These are phyloP conservation scores for Oenanthe oenanthe DNA, from an alignment of 2,113 vertebrate genomes.

Conservation along the genomic window DNA sequence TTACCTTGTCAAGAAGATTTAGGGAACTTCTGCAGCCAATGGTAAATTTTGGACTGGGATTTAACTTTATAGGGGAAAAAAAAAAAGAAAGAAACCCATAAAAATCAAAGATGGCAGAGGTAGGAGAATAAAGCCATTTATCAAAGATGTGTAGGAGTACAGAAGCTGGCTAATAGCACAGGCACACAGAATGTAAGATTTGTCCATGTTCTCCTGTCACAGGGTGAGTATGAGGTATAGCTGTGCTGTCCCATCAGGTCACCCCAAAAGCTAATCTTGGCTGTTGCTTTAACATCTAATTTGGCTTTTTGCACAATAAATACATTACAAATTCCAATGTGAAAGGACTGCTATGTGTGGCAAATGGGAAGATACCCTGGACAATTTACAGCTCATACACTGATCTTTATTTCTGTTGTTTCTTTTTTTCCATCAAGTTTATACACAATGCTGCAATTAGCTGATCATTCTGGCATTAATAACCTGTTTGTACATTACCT, in stretches of 20 bases:
- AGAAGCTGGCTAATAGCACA: not conserved
- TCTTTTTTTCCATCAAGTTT: not conserved
- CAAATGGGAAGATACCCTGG: not conserved
- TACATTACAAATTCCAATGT: not conserved
- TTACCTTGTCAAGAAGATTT: not conserved
- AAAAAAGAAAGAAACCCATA: not conserved
- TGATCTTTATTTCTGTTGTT: not conserved
- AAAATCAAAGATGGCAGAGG: not conserved
- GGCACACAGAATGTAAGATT: not conserved
- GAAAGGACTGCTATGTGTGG: not conserved
- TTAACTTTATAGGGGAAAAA: not conserved
- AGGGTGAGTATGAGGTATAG: not conserved
- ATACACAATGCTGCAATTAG: not conserved
- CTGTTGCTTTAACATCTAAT: not conserved
- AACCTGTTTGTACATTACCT: not conserved
- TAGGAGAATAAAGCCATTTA: not conserved
- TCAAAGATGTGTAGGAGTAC: not conserved
- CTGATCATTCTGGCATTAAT: not conserved
- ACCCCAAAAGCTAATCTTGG: not conserved
- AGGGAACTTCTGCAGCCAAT: not conserved
- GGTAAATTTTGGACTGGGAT: not conserved
- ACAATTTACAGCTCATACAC: not conserved
- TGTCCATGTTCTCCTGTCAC: fast-evolving
- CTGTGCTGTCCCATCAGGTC: not conserved
- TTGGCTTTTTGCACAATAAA: not conserved